Evolutionary conservation across 2,888 invertebrate genomes (phyloP).

Genomic region (Tholera decimalis): DNA sequence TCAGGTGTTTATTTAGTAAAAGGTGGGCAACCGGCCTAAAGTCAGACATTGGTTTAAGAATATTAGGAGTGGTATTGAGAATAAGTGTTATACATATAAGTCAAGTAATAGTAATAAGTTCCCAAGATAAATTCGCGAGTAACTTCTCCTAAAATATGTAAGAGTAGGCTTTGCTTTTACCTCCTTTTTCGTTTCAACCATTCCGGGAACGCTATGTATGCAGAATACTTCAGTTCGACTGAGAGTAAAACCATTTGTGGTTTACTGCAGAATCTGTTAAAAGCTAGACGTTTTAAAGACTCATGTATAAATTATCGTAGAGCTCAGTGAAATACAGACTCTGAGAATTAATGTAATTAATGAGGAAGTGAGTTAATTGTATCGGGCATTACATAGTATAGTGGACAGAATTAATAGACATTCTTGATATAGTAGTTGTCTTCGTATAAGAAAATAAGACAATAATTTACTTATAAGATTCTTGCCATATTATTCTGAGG

Average conservation of each 20-base stretch:
- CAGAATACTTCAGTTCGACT: constrained; percentile 25
- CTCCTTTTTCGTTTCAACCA: constrained; percentile 23
- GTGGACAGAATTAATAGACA: too few relatives aligned
- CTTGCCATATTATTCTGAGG: neutral
- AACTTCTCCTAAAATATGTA: neutral
- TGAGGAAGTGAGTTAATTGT: constrained; percentile 4
- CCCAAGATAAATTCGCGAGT: too few relatives aligned
- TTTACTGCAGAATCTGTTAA: constrained; percentile 18
- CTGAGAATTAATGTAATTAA: neutral
- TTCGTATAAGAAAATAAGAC: neutral
- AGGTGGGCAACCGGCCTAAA: too few relatives aligned
- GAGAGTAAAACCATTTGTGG: constrained; percentile 39
- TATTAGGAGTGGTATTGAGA: too few relatives aligned
- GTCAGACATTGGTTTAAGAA: too few relatives aligned
- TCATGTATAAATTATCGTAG: neutral
- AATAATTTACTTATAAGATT: neutral
- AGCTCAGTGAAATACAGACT: neutral
- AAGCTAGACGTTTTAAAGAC: constrained; percentile 20
- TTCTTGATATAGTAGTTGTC: neutral
- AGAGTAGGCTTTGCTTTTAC: neutral
- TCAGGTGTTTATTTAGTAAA: too few relatives aligned
- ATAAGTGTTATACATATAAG: too few relatives aligned
- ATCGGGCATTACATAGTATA: neutral
- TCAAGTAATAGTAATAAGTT: too few relatives aligned
- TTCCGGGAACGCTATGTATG: constrained; percentile 21